These are phyloP conservation scores for Tricholauxania praeusta DNA, from an alignment of 2,888 invertebrate species.

Conservation along the genomic window DNA sequence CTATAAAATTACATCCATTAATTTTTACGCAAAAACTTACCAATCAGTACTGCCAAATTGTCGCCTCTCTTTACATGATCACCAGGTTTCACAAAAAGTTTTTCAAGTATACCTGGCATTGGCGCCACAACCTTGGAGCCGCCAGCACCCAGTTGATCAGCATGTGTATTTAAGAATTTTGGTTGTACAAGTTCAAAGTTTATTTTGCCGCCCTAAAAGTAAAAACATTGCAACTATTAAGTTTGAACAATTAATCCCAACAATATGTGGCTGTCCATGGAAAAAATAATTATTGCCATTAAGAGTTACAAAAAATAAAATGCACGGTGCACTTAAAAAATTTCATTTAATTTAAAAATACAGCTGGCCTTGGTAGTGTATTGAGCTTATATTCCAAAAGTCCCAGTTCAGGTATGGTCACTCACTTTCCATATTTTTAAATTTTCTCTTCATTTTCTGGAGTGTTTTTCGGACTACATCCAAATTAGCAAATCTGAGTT, in stretches of 20 bases:
- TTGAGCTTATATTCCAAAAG: no score
- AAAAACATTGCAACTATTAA: not conserved
- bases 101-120: constrained; percentile 96
- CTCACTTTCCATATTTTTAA: no score
- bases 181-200: constrained; percentile 74
- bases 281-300: no score
- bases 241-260: not conserved
- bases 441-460: no score
- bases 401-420: no score
- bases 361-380: no score
- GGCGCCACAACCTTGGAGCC: constrained; percentile 83
- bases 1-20: constrained; percentile 15
- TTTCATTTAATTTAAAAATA: no score
- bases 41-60: constrained; percentile 89
- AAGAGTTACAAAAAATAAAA: no score
- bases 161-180: constrained; percentile 70
- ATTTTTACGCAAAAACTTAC: constrained; percentile 45
- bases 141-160: constrained; percentile 62
- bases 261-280: no score
- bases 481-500: no score
- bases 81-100: constrained; percentile 85
- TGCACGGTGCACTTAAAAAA: no score
- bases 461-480: no score
- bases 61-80: constrained; percentile 89
- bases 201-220: constrained; percentile 73